phyloP scores from a whole-genome alignment of 1,140 invertebrate species.

The Hyphantria cunea region DNA sequence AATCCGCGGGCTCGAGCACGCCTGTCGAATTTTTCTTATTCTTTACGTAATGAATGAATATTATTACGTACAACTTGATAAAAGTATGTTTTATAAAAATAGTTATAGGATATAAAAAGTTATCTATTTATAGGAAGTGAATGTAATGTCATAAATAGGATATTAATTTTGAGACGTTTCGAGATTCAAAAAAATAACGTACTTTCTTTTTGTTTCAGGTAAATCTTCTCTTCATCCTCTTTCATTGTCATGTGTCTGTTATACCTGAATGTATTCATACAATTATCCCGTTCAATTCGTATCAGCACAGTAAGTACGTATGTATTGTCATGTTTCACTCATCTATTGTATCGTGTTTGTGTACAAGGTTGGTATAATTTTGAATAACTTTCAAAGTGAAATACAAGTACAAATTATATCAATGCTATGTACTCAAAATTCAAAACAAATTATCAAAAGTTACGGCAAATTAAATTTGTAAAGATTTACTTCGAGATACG shows the following conservation, averaged over 20 bases:
- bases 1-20: constrained; percentile 44
- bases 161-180: not conserved
- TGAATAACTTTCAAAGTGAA: constrained; percentile 11
- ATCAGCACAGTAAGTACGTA: not conserved
- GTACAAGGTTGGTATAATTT: constrained; percentile 8
- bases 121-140: no score
- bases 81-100: not conserved
- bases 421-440: constrained; percentile 26
- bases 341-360: constrained; percentile 4
- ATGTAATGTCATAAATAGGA: no score
- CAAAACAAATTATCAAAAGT: constrained; percentile 17
- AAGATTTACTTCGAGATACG: constrained; percentile 14
- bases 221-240: not conserved
- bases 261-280: constrained; percentile 1
- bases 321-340: not conserved
- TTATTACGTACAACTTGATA: not conserved
- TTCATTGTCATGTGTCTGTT: not conserved
- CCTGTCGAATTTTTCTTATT: constrained; percentile 46
- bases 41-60: constrained; percentile 28
- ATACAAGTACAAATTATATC: constrained; percentile 20
- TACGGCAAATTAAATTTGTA: constrained; percentile 14
- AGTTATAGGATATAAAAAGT: no score
- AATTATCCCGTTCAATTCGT: not conserved
- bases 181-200: not conserved
- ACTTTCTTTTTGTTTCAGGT: not conserved